phyloP scores from a whole-genome alignment of 2,113 vertebrate species.

The Xiphias gladius region DNA sequence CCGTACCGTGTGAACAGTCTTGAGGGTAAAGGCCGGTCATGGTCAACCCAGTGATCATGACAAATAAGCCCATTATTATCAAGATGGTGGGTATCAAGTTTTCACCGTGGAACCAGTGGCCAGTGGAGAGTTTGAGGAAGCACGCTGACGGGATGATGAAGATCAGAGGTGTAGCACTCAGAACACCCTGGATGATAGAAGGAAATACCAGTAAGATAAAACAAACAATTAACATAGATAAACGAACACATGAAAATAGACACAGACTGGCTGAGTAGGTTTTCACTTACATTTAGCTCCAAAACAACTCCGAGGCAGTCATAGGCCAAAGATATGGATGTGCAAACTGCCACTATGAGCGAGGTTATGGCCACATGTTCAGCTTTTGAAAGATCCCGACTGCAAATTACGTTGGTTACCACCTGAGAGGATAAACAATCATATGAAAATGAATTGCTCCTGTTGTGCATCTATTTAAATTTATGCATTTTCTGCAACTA shows the following conservation, averaged over 20 bases:
- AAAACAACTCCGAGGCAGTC: constrained; percentile 95
- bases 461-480: not conserved
- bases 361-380: constrained; percentile 88
- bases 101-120: constrained; percentile 88
- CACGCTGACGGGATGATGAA: constrained; percentile 96
- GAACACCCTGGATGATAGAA: constrained; percentile 86
- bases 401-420: constrained; percentile 89
- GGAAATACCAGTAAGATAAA: not conserved
- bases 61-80: constrained; percentile 86
- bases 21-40: constrained; percentile 88
- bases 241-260: not conserved
- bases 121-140: constrained; percentile 90
- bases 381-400: constrained; percentile 84
- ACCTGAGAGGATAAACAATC: constrained; percentile 87
- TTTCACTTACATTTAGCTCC: constrained; percentile 92
- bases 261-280: not conserved
- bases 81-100: constrained; percentile 87
- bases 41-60: constrained; percentile 90
- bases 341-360: constrained; percentile 85
- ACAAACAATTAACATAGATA: not conserved
- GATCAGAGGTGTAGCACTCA: constrained; percentile 93
- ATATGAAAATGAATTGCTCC: not conserved
- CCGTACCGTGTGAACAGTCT: constrained; percentile 91
- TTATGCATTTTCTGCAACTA: not conserved
- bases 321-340: constrained; percentile 86